Base-by-base conservation (phyloP, 2,888 invertebrate genomes). In the Cephus pulcher region DNA sequence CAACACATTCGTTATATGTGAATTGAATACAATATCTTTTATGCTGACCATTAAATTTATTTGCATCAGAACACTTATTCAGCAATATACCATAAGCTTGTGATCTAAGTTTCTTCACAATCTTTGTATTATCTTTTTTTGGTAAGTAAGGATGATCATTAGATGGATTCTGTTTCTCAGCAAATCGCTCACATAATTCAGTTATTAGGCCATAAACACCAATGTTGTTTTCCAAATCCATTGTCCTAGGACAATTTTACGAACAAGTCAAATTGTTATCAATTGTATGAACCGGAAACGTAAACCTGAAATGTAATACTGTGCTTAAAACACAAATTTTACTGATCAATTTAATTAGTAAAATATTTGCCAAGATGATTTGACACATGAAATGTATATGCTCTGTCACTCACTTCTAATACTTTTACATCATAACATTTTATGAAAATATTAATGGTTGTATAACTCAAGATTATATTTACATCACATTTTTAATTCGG, bases 11-110 rank as follows among this genome's bases (percentile, higher is more conserved):
- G 9, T 56, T 56, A 23, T 56, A 56, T 9, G 23, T 56, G 23
- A 9, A 23, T 56, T 6, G 9, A 56, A 2, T 56, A 56, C 56
- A 56, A 56, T 23, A 9, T 23, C 69, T 68, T 75, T 33, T 23
- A 70, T 12, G 73, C 75, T 77, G 12, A 80, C 73, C 34, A 73
- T 71, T 56, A 40, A 75, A 34, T 68, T 69, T 30, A 73, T 75
- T 15, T 23, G 79, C 35, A 34, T 78, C 78, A 9, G 71, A 73
- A 9, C 83, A 82, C 80, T 89, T 91, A 12, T 89, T 90, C 30
- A 91, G 80, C 35, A 91, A 82, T 82, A 91, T 90, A 80, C 88
- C 91, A 68, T 88, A 91, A 34, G 90, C 88, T 78, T 81, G 88
- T 0, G 86, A 82, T 68, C 89, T 86, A 68, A 91, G 82, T 78